phyloP scores from a whole-genome alignment of 2,113 vertebrate species.

The Anarhynchus alexandrinus region DNA sequence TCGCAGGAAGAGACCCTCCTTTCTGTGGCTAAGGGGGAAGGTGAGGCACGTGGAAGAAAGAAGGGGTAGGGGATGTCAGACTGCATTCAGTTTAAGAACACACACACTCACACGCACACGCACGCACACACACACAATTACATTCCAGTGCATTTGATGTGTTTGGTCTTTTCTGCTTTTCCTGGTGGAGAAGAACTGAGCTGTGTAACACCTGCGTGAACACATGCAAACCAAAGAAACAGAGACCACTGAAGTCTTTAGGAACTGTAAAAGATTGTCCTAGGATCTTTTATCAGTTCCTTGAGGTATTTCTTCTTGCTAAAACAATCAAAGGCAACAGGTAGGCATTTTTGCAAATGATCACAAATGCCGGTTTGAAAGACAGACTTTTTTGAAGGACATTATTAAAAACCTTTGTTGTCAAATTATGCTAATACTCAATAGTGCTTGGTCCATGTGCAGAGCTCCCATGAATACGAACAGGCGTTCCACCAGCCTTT shows the following conservation, averaged over 20 bases:
- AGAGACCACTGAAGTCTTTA: constrained; percentile 57
- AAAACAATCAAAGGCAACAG: constrained; percentile 58
- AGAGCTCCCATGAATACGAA: constrained; percentile 1
- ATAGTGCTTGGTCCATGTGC: neutral
- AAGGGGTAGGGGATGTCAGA: constrained; percentile 38
- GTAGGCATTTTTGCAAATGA: constrained; percentile 35
- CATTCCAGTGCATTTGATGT: constrained; percentile 71
- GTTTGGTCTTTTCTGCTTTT: constrained; percentile 66
- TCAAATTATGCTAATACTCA: neutral
- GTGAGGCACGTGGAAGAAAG: constrained; percentile 51
- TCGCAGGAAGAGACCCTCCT: constrained; percentile 57
- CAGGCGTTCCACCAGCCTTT: neutral
- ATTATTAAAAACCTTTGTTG: constrained; percentile 10
- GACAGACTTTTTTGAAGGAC: constrained; percentile 9
- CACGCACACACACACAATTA: neutral
- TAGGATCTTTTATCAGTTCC: constrained; percentile 49
- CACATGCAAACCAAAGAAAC: constrained; percentile 57
- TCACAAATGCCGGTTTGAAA: constrained; percentile 37
- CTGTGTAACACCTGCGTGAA: constrained; percentile 48
- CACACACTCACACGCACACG: neutral
- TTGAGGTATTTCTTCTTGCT: constrained; percentile 65
- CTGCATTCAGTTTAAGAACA: constrained; percentile 52
- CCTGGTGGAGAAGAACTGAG: constrained; percentile 53
- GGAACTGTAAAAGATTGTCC: constrained; percentile 55
- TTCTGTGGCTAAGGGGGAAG: constrained; percentile 53